A percentile compares a stretch with the other conserved stretches of the same genome.
Conservation (phyloP, 2,888 invertebrate species). For the Orthosia gothica region DNA sequence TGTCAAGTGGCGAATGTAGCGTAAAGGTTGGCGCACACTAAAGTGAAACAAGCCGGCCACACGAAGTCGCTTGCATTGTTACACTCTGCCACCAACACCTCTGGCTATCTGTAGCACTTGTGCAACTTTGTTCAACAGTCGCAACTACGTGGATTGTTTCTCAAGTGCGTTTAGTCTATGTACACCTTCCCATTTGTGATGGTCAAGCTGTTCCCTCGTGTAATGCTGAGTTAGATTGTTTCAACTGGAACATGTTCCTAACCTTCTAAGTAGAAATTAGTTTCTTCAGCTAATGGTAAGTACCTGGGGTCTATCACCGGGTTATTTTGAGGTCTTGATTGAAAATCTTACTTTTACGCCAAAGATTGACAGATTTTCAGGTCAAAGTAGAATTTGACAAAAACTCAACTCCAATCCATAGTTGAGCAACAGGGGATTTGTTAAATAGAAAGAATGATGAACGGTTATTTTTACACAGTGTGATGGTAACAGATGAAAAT, state of each 20-base stretch:
- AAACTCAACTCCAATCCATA: too few relatives aligned
- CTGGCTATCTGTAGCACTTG: slow-evolving; percentile 15
- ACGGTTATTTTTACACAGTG: too few relatives aligned
- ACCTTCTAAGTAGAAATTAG: background rate
- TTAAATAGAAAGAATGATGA: too few relatives aligned
- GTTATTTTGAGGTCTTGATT: too few relatives aligned
- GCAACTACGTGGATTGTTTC: slow-evolving; percentile 33
- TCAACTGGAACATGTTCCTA: too few relatives aligned
- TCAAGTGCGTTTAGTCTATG: background rate
- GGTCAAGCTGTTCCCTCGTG: background rate
- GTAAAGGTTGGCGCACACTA: slow-evolving; percentile 24
- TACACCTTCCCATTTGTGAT: background rate
- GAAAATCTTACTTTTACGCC: too few relatives aligned
- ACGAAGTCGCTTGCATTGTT: slow-evolving; percentile 19
- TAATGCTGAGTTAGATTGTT: background rate
- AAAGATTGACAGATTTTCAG: background rate
- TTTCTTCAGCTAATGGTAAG: background rate
- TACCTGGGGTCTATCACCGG: background rate
- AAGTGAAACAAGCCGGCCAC: slow-evolving; percentile 38
- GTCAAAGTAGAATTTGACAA: background rate
- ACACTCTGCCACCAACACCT: slow-evolving; percentile 3
- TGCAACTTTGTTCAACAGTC: slow-evolving; percentile 37
- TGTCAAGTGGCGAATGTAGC: slow-evolving; percentile 34
- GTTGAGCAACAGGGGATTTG: too few relatives aligned
- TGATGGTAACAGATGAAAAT: too few relatives aligned